Conservation (phyloP, 64 coral and sea anemone genomes). For the Stichodactyla mertensii region DNA sequence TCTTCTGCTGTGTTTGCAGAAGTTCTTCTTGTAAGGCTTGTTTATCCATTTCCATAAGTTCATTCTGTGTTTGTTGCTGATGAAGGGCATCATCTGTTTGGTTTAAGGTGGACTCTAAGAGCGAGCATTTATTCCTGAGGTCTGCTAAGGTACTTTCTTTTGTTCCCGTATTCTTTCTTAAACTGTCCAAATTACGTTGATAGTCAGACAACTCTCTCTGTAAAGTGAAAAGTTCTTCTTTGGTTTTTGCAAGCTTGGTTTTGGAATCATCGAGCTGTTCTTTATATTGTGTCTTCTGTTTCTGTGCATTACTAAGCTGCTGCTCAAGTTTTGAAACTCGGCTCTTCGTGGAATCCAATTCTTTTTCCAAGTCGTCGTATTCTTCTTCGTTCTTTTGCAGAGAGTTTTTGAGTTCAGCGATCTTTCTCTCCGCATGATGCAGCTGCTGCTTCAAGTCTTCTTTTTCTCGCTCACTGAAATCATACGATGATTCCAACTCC, state of each 20-base stretch:
- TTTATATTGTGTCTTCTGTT: constrained; percentile 63
- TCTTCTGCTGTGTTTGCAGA: constrained; percentile 49
- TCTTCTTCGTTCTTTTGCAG: constrained; percentile 86
- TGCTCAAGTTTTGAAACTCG: constrained; percentile 65
- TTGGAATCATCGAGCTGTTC: constrained; percentile 80
- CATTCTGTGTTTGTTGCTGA: constrained; percentile 63
- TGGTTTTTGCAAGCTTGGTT: constrained; percentile 63
- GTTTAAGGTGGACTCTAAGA: constrained; percentile 47
- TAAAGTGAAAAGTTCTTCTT: constrained; percentile 53
- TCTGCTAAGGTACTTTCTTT: constrained; percentile 57
- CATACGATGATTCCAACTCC: constrained; percentile 69
- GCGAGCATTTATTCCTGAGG: constrained; percentile 44
- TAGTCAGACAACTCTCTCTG: constrained; percentile 74
- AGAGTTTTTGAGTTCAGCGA: constrained; percentile 56
- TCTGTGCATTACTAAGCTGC: constrained; percentile 54
- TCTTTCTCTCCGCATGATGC: constrained; percentile 77
- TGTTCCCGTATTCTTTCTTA: constrained; percentile 47
- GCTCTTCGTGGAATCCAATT: constrained; percentile 55
- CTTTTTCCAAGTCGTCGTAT: constrained; percentile 73
- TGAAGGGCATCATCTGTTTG: constrained; percentile 48
- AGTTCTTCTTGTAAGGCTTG: constrained; percentile 74
- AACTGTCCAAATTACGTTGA: constrained; percentile 55
- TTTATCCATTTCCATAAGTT: constrained; percentile 55
- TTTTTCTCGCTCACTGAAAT: constrained; percentile 77
- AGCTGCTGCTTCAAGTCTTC: constrained; percentile 86